Evolutionary conservation across 2,888 invertebrate species (phyloP).

Genomic region (Ceraclea dissimilis): DNA sequence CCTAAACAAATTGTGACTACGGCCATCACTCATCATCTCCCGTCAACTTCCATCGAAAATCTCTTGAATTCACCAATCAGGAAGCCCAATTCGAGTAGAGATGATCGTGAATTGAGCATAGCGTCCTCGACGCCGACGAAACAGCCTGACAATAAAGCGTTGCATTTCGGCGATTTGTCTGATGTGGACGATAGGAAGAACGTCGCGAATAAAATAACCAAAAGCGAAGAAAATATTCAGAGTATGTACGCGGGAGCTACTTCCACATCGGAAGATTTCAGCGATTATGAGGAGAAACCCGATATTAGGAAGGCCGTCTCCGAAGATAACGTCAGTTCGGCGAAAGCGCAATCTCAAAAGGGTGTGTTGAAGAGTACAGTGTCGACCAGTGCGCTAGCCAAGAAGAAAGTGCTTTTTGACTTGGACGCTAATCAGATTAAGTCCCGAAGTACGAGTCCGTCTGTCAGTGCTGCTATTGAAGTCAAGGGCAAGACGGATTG

Average conservation of each 20-base stretch:
- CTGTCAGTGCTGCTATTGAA: conserved; percentile 34
- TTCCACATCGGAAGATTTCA: conserved; percentile 12
- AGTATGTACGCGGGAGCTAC: conserved; percentile 19
- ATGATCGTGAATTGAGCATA: not conserved
- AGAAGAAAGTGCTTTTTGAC: conserved; percentile 59
- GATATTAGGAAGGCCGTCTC: conserved; percentile 31
- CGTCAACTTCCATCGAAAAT: conserved; percentile 35
- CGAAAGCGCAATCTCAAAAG: conserved; percentile 36
- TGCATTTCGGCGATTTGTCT: conserved; percentile 5
- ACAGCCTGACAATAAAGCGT: not conserved
- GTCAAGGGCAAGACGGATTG: conserved; percentile 21
- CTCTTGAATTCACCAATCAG: conserved; percentile 39
- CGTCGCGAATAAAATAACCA: conserved; percentile 12
- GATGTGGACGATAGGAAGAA: conserved; percentile 4
- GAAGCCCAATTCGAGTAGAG: conserved; percentile 28
- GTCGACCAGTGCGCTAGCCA: conserved; percentile 47
- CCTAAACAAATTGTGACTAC: conserved; percentile 30
- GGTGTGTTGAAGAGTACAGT: conserved; percentile 53
- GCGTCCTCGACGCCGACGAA: conserved; percentile 12
- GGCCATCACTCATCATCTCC: conserved; percentile 27
- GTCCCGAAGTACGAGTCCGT: conserved; percentile 47
- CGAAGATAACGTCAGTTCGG: conserved; percentile 30
- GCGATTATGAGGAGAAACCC: conserved; percentile 17
- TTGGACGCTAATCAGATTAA: conserved; percentile 51
- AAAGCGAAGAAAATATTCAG: conserved; percentile 17